Evolutionary conservation across 1,140 invertebrate genomes (phyloP).

Genomic region (Drosophila funebris): DNA sequence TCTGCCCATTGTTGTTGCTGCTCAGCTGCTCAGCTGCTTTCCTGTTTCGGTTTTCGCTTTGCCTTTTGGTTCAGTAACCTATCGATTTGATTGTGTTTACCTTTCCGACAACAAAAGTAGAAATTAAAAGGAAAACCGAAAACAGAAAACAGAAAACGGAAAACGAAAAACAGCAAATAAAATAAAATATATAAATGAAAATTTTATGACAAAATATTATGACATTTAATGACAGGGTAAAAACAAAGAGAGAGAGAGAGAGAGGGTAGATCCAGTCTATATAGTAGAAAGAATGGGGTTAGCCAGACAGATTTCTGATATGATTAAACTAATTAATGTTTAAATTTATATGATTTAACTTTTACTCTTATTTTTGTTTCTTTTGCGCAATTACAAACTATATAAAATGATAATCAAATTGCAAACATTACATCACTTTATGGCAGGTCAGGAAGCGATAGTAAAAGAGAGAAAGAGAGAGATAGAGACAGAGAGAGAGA

Average conservation of each 20-base stretch:
- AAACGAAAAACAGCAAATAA: neutral
- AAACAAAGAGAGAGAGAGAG: neutral
- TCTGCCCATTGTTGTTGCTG: constrained; percentile 16
- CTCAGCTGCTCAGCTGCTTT: constrained; percentile 28
- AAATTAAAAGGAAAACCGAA: too few relatives aligned
- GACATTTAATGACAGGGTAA: constrained; percentile 8
- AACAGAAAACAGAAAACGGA: too few relatives aligned
- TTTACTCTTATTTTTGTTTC: too few relatives aligned
- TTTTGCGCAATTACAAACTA: too few relatives aligned
- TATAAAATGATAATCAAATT: constrained; percentile 7
- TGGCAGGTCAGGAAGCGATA: neutral
- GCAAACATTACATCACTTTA: constrained; percentile 18
- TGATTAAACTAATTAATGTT: constrained; percentile 5
- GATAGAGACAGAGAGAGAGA: neutral
- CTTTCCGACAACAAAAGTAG: constrained; percentile 20
- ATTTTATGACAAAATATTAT: constrained; percentile 27
- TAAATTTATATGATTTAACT: too few relatives aligned
- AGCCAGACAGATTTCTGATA: neutral
- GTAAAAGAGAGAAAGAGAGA: too few relatives aligned
- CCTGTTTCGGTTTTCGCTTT: constrained; percentile 27
- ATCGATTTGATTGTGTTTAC: constrained; percentile 64
- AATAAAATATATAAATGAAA: constrained; percentile 18
- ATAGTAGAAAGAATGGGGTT: neutral
- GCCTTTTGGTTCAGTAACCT: constrained; percentile 68
- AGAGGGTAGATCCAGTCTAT: neutral